These are phyloP conservation scores for Eretmocerus hayati DNA, from an alignment of 2,888 invertebrate genomes.

Conservation along the genomic window DNA sequence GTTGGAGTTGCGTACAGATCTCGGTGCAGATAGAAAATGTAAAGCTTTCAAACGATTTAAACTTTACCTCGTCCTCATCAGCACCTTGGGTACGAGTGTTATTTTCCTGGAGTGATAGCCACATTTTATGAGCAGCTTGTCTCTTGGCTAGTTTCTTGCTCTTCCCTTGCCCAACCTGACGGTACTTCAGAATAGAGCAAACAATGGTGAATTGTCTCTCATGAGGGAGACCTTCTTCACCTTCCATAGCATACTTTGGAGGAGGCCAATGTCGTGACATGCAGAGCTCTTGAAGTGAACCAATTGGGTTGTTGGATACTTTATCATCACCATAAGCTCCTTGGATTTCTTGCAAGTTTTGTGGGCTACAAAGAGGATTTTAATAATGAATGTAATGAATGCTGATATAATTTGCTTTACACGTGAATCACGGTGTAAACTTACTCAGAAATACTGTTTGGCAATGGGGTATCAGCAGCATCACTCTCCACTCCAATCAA, in stretches of 20 bases:
- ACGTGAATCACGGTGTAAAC: too few relatives aligned
- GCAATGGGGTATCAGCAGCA: slow-evolving; percentile 34
- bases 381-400: too few relatives aligned
- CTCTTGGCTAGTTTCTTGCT: slow-evolving; percentile 95
- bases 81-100: slow-evolving; percentile 64
- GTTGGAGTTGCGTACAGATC: too few relatives aligned
- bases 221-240: slow-evolving; percentile 84
- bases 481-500: slow-evolving; percentile 66
- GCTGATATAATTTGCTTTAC: too few relatives aligned
- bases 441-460: slow-evolving; percentile 42
- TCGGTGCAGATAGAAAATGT: background rate
- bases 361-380: slow-evolving; percentile 34
- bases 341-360: slow-evolving; percentile 43
- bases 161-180: slow-evolving; percentile 82
- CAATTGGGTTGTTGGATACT: slow-evolving; percentile 87
- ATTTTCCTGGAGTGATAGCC: slow-evolving; percentile 73
- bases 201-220: slow-evolving; percentile 90
- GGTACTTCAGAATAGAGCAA: slow-evolving; percentile 78
- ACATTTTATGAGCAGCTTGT: slow-evolving; percentile 93
- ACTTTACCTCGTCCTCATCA: slow-evolving; percentile 61
- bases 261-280: slow-evolving; percentile 95
- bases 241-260: slow-evolving; percentile 84
- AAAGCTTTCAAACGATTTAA: background rate
- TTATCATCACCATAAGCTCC: slow-evolving; percentile 60
- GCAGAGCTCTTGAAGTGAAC: slow-evolving; percentile 90